Conservation (phyloP, 2,888 invertebrate genomes). For the Folsomia manolachei region DNA sequence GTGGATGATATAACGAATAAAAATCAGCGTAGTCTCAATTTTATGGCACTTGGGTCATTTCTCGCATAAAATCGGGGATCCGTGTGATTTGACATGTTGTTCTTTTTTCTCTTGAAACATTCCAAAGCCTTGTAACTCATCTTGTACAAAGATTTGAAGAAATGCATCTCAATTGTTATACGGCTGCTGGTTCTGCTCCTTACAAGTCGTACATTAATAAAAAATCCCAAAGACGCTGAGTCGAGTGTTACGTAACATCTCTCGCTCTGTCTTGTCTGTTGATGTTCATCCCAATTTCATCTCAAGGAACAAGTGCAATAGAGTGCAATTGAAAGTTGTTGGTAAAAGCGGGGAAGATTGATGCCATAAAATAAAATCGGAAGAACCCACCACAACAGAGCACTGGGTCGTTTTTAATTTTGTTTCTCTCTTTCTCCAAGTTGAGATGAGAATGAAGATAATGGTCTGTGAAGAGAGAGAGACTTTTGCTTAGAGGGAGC, state of each 20-base stretch:
- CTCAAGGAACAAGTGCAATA: too few relatives aligned
- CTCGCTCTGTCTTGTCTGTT: too few relatives aligned
- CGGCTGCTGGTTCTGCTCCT: background rate
- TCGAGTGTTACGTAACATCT: too few relatives aligned
- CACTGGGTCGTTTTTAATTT: slow-evolving; percentile 1
- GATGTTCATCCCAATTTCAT: too few relatives aligned
- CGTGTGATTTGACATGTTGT: background rate
- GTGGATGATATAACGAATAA: background rate
- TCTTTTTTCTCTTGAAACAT: too few relatives aligned
- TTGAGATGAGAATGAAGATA: background rate
- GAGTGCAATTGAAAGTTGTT: too few relatives aligned
- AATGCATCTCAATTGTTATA: background rate
- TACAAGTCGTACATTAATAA: background rate
- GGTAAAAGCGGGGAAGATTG: background rate
- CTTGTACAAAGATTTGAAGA: too few relatives aligned
- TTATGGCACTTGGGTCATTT: background rate
- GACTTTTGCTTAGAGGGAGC: slow-evolving; percentile 17
- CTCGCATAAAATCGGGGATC: background rate
- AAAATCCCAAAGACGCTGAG: too few relatives aligned
- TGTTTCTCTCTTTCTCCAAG: background rate
- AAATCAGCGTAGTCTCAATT: background rate
- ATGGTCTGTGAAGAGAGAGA: slow-evolving; percentile 11
- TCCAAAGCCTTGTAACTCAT: too few relatives aligned
- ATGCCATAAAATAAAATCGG: too few relatives aligned
- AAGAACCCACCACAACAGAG: too few relatives aligned